These are phyloP conservation scores for Symphodus melops DNA, from an alignment of 2,113 vertebrate species.

Conservation along the genomic window DNA sequence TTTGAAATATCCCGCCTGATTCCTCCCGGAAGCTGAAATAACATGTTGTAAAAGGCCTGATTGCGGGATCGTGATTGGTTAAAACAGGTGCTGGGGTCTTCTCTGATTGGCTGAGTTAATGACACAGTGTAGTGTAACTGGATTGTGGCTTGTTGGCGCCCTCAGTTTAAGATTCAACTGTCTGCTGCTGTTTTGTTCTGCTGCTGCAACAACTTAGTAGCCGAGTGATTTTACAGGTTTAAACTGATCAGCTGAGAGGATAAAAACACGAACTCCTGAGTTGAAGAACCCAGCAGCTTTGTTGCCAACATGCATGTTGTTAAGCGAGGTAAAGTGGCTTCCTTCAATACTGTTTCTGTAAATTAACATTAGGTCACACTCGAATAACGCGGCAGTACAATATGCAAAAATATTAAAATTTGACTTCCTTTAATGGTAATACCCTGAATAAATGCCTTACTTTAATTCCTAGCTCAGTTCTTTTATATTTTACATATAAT, in stretches of 20 bases:
- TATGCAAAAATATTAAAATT: neutral
- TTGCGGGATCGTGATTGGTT: conserved; percentile 52
- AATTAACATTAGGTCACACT: neutral
- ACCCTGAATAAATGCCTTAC: accelerated
- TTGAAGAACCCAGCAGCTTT: conserved; percentile 1
- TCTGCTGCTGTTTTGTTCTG: neutral
- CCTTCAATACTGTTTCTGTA: neutral
- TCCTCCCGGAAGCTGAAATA: neutral
- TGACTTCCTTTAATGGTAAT: neutral
- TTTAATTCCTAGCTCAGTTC: neutral
- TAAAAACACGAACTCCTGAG: neutral
- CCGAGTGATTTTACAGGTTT: neutral
- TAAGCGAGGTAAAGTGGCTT: conserved; percentile 87
- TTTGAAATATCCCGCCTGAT: conserved; percentile 64
- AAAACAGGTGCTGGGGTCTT: accelerated
- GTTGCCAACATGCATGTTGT: conserved; percentile 89
- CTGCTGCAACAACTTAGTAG: neutral
- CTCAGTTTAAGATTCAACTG: conserved; percentile 56
- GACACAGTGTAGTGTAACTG: conserved; percentile 18
- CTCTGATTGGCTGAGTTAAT: conserved; percentile 68
- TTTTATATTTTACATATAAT: neutral
- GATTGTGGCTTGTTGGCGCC: conserved; percentile 62
- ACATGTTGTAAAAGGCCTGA: neutral
- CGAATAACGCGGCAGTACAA: neutral
- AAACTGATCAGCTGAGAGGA: neutral